Base-by-base conservation (phyloP, 2,888 invertebrate genomes). In the Hypena proboscidalis region DNA sequence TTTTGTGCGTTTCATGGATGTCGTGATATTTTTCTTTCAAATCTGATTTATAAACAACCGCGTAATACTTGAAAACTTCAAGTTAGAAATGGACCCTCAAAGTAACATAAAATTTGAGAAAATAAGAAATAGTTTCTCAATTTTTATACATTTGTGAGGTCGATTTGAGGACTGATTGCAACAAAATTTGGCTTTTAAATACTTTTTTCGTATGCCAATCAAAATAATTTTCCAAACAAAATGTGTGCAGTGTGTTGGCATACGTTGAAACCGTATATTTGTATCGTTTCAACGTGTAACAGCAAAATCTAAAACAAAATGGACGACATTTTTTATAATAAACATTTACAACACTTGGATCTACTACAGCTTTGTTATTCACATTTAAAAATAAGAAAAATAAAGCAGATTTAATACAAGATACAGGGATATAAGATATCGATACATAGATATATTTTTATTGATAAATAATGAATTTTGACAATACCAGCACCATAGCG, bases 241-340 rank as follows among this genome's bases (percentile, higher is more conserved):
- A 87, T 88, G 87, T 87, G 83, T 89, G 89, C 90, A 88, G 87
- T 86, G 90, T 90, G 90, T 89, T 90, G 90, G 89, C 89, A 83
- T 80, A 61, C 56, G 44, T 64, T 55, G 42, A 48, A 55, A 69
- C 71, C 58, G 64, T 70, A 63, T 55, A 52, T 55, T 14, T 50
- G 57, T 56, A 49, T 53, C 55, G 63, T 64, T 67, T 63, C 58
- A 72, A 72, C 67, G 63, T 61, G 55, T 33, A 32, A 49, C 37
- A 54, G 55, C 59, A 48, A 62, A 48, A 55, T 49, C 52, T 51
- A 60, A 51, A 49, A 47, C 52, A 54, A 55, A 60, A 25, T 49
- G 6, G 53, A 67, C 68, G 77, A 82, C 81, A 84, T 80, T 77
- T 70, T 70, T 65, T 32, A n/a, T n/a, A 26, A 38, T 41, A 68